These are phyloP conservation scores for Dicyrtomina minuta DNA, from an alignment of 2,888 invertebrate species.

Conservation along the genomic window DNA sequence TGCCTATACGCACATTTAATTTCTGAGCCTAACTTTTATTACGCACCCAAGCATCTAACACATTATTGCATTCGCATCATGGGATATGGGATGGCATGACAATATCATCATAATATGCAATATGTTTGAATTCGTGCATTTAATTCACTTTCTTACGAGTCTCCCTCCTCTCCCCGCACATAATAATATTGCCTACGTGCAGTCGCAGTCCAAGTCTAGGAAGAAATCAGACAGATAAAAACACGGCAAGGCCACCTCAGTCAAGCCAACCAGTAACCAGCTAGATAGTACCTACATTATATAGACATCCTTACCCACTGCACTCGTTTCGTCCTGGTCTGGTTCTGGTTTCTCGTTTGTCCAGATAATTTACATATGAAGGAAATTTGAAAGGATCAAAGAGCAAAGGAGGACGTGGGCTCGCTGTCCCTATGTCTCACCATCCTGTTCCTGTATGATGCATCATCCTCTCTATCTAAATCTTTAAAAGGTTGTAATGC, in stretches of 20 bases:
- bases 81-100: not conserved
- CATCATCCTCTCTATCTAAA: too few relatives aligned
- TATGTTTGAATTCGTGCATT: conserved; percentile 2
- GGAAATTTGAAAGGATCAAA: conserved; percentile 6
- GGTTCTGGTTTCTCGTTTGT: conserved; percentile 33
- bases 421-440: not conserved
- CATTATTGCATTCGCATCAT: not conserved
- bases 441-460: not conserved
- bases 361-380: conserved; percentile 34
- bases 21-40: not conserved
- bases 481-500: too few relatives aligned
- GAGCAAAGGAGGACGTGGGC: conserved; percentile 12
- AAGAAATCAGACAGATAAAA: too few relatives aligned
- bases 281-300: too few relatives aligned
- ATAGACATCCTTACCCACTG: too few relatives aligned
- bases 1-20: not conserved
- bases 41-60: not conserved
- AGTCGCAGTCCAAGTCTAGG: too few relatives aligned
- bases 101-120: not conserved
- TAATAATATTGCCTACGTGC: too few relatives aligned
- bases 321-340: conserved; percentile 5
- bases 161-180: not conserved
- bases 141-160: conserved; percentile 1
- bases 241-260: too few relatives aligned
- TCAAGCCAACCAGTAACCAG: too few relatives aligned